Evolutionary conservation across 2,113 vertebrate genomes (phyloP).

Genomic region (Perca schrenkii): DNA sequence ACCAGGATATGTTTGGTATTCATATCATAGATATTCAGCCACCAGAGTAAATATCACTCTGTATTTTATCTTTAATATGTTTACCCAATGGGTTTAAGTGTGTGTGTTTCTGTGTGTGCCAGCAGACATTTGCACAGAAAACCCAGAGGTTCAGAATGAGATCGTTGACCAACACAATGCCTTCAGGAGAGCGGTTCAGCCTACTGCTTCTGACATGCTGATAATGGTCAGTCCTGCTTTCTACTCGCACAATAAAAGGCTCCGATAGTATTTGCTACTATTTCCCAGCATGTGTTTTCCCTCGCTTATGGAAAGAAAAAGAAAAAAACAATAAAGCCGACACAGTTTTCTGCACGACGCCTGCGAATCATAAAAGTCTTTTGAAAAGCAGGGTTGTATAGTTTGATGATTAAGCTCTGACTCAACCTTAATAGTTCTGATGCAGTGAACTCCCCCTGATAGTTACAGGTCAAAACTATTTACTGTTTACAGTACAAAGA

Average conservation of each 20-base stretch:
- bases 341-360: neutral
- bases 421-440: neutral
- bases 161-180: constrained; percentile 76
- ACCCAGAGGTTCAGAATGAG: constrained; percentile 59
- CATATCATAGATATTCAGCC: constrained; percentile 17
- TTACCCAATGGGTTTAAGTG: constrained; percentile 36
- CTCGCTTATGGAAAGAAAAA: neutral
- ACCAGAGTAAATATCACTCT: constrained; percentile 44
- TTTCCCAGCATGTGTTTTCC: neutral
- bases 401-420: neutral
- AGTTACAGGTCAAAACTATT: neutral
- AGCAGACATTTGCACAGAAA: constrained; percentile 60
- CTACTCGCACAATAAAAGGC: neutral
- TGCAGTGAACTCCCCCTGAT: neutral
- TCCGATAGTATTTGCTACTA: neutral
- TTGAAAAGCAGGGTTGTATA: neutral
- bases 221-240: constrained; percentile 72
- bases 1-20: constrained; percentile 58
- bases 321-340: neutral
- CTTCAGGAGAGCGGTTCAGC: constrained; percentile 71
- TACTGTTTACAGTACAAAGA: no score
- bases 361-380: neutral
- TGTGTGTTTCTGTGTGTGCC: constrained; percentile 4
- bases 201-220: constrained; percentile 78
- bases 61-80: constrained; percentile 48